Percentiles rank a stretch among this genome's conserved stretches.
These are phyloP conservation scores for Apamea anceps DNA, from an alignment of 2,888 invertebrate species.

Conservation along the genomic window DNA sequence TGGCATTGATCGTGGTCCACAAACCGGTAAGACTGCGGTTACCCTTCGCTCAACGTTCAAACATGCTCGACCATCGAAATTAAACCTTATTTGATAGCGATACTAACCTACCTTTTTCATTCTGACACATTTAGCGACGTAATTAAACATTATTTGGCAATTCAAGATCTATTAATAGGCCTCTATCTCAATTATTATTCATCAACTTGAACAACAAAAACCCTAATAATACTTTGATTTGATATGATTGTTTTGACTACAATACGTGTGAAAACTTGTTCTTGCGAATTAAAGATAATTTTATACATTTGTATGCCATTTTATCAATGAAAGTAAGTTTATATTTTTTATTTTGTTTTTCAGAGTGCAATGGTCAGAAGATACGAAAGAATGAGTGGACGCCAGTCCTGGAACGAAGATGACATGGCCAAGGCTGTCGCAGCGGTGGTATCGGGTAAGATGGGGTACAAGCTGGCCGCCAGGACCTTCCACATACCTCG, in stretches of 20 bases:
- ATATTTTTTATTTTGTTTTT: slow-evolving; percentile 64
- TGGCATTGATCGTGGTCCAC: slow-evolving; percentile 87
- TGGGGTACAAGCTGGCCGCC: slow-evolving; percentile 88
- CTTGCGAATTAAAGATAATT: slow-evolving; percentile 18
- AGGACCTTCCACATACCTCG: slow-evolving; percentile 88
- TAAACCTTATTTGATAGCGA: slow-evolving; percentile 68
- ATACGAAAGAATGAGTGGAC: slow-evolving; percentile 89
- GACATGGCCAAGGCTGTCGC: slow-evolving; percentile 89
- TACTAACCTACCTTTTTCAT: slow-evolving; percentile 58
- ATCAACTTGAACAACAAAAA: slow-evolving; percentile 20
- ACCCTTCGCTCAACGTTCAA: slow-evolving; percentile 85
- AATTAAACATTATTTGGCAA: slow-evolving; percentile 35
- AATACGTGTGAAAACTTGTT: slow-evolving; percentile 44
- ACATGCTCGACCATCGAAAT: slow-evolving; percentile 70
- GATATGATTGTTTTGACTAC: slow-evolving; percentile 62
- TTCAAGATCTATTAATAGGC: slow-evolving; percentile 29
- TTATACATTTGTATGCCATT: slow-evolving; percentile 15
- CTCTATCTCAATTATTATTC: slow-evolving; percentile 22
- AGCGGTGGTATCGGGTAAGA: slow-evolving; percentile 88
- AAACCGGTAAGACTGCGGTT: slow-evolving; percentile 87
- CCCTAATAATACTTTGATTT: slow-evolving; percentile 37
- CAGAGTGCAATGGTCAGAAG: slow-evolving; percentile 88
- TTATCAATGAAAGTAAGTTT: slow-evolving; percentile 36
- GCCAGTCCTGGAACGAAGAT: slow-evolving; percentile 88
- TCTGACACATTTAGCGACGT: slow-evolving; percentile 40